Evolutionary conservation across 2,113 vertebrate species (phyloP).

Genomic region (Chloropsis cyanopogon): DNA sequence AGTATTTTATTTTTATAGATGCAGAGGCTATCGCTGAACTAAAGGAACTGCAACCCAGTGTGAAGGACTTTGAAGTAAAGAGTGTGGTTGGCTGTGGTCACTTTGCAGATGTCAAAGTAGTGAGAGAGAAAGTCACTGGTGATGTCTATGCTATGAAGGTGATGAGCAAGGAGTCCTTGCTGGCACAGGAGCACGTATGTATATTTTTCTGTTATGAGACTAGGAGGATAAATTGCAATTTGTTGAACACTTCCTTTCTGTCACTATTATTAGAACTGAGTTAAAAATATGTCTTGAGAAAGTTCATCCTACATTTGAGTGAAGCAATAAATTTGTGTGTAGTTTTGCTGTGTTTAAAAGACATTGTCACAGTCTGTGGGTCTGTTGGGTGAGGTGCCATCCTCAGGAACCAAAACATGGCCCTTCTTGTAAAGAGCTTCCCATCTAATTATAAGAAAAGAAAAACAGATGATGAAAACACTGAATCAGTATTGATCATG

Average conservation of each 20-base stretch:
- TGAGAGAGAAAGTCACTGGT: conserved; percentile 86
- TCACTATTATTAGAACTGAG: background rate
- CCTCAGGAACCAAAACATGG: background rate
- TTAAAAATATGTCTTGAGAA: background rate
- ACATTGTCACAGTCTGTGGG: background rate
- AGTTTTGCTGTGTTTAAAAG: background rate
- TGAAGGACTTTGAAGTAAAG: conserved; percentile 86
- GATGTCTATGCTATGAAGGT: conserved; percentile 94
- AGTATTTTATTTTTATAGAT: conserved; percentile 74
- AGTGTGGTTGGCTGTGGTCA: conserved; percentile 86
- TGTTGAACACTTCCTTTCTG: background rate
- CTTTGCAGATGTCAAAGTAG: conserved; percentile 90
- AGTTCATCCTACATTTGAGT: background rate
- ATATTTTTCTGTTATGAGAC: background rate
- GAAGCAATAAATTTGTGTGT: background rate
- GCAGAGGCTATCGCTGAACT: conserved; percentile 84
- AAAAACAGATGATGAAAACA: background rate
- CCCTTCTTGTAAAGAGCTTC: background rate
- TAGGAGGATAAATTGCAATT: background rate
- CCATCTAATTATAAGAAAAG: background rate
- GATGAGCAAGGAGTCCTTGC: conserved; percentile 85
- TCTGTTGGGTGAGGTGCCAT: background rate
- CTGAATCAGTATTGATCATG: background rate
- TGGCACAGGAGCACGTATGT: conserved; percentile 83
- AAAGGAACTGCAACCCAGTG: conserved; percentile 81